Conservation (phyloP, 2,888 invertebrate species). For the Yponomeuta cagnagella region DNA sequence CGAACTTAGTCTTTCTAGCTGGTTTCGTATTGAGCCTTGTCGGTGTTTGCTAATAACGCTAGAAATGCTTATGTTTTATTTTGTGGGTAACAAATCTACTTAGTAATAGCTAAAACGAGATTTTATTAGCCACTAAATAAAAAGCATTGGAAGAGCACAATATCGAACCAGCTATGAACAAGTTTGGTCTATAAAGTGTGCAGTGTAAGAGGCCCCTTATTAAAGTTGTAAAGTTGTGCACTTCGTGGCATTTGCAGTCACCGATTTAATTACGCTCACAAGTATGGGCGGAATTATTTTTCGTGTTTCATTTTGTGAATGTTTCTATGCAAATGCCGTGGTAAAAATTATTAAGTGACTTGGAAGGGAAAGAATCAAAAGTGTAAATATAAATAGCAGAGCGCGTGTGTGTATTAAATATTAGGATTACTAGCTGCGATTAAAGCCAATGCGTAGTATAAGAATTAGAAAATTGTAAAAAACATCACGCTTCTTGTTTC, state of each 20-base stretch:
- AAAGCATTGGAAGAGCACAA: too few relatives aligned
- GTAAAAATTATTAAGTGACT: neutral
- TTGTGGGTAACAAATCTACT: too few relatives aligned
- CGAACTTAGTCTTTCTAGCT: too few relatives aligned
- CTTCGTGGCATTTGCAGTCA: neutral
- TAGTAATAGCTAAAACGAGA: too few relatives aligned
- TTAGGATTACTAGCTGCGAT: constrained; percentile 4
- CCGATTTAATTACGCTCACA: neutral
- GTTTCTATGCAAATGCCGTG: neutral
- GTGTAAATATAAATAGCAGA: constrained; percentile 3
- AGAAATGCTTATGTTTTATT: too few relatives aligned
- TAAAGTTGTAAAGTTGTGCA: constrained; percentile 1
- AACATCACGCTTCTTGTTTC: too few relatives aligned
- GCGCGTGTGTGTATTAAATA: neutral
- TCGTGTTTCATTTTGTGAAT: neutral
- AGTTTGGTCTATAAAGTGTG: too few relatives aligned
- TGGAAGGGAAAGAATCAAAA: neutral
- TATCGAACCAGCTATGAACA: too few relatives aligned
- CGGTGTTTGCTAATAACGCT: too few relatives aligned
- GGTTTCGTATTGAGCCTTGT: too few relatives aligned
- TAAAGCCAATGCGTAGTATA: neutral
- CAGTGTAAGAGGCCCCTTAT: neutral
- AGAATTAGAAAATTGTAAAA: neutral
- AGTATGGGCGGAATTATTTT: neutral
- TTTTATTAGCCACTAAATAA: too few relatives aligned